These are phyloP conservation scores for Diadophis punctatus DNA, from an alignment of 2,113 vertebrate species.

Conservation along the genomic window DNA sequence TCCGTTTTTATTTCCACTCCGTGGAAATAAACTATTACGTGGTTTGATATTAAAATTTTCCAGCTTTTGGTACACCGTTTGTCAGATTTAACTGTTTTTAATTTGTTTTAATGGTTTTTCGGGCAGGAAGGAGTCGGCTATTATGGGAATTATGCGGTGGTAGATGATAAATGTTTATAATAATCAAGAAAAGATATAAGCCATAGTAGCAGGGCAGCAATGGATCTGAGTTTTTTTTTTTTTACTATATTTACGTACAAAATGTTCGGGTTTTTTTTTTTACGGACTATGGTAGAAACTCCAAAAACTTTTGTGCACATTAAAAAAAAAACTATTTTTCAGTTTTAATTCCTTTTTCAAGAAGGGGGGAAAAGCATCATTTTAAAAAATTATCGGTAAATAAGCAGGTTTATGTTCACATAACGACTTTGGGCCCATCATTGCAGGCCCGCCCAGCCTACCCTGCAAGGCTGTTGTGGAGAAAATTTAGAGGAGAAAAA, in stretches of 20 bases:
- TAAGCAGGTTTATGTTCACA: background rate
- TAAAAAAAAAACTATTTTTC: background rate
- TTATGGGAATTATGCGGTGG: background rate
- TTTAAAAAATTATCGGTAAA: background rate
- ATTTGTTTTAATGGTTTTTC: background rate
- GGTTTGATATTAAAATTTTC: background rate
- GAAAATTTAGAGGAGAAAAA: background rate
- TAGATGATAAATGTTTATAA: background rate
- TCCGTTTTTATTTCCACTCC: background rate
- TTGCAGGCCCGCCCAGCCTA: background rate
- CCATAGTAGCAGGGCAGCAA: accelerated
- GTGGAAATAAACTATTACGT: no score
- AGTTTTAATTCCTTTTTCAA: background rate
- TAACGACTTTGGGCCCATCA: background rate
- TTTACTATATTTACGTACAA: background rate
- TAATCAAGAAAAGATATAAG: background rate
- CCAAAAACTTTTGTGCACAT: background rate
- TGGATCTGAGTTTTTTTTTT: no score
- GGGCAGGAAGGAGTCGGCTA: background rate
- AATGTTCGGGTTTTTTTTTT: background rate
- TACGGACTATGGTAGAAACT: background rate
- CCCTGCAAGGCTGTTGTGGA: background rate
- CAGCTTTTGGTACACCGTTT: background rate
- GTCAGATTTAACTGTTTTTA: background rate
- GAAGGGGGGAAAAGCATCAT: background rate